A percentile compares a stretch with the other conserved stretches of the same genome.
These are phyloP conservation scores for Heliornis fulica DNA, from an alignment of 2,113 vertebrate species.

Conservation along the genomic window DNA sequence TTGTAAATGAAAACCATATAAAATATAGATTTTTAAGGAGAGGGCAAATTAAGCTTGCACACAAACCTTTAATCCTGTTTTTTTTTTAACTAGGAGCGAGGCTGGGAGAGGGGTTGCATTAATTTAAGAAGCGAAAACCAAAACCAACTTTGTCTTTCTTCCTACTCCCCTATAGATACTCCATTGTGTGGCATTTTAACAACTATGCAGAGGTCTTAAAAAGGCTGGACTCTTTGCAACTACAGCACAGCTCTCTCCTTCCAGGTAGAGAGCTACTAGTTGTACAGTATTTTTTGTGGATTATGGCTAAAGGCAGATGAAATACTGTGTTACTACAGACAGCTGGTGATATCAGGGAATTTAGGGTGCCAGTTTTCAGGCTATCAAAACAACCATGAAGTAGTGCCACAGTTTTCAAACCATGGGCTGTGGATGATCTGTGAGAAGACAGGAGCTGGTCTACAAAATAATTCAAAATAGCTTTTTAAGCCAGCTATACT, in stretches of 20 bases:
- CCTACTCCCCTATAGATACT: too few relatives aligned
- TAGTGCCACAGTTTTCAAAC: not conserved
- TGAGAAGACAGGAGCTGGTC: not conserved
- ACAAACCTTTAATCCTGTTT: not conserved
- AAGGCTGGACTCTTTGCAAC: not conserved
- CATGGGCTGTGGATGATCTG: not conserved
- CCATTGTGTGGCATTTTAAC: accelerated
- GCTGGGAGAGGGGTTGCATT: accelerated
- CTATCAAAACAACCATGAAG: not conserved
- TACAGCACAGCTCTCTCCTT: not conserved
- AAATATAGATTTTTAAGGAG: not conserved
- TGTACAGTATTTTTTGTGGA: not conserved
- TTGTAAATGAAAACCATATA: not conserved
- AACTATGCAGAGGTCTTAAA: not conserved
- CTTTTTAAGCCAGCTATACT: not conserved
- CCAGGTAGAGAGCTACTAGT: not conserved
- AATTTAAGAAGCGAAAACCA: not conserved
- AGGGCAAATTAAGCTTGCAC: not conserved
- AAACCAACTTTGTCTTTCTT: not conserved
- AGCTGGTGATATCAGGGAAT: not conserved
- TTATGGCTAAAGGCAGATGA: not conserved
- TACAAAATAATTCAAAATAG: not conserved
- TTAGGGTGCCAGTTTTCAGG: not conserved
- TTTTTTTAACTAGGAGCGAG: not conserved
- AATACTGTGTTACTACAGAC: not conserved